Evolutionary conservation across 2,113 vertebrate genomes (phyloP), one percentile per base, ranked within the genome.

Genomic region (Todiramphus saurophagus): DNA sequence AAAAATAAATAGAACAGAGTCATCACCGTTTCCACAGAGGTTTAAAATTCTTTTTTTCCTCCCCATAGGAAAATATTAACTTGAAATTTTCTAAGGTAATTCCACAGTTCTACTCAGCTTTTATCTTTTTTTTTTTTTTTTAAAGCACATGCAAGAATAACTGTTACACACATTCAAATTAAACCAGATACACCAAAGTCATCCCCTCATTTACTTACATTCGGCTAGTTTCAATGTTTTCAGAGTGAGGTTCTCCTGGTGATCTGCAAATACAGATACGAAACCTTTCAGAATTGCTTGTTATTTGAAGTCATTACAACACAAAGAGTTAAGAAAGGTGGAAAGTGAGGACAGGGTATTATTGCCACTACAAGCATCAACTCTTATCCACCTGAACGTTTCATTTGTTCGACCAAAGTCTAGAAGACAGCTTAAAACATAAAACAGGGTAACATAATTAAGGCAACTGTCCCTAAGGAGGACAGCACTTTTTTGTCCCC

Each of bases 161-260:
- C 6, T 33, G 13, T n/a, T 74, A 35, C 2, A 27, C 33, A 48
- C 1, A 3, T 35, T 76, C 35, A 88, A 50, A 84, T 76, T 33
- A 75, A 18, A 87, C 81, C 28, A 83, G 55, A 84, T 33, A 77
- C 3, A 63, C 28, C 66, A 83, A 93, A 94, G 35, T 68, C 53
- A 85, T 94, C 58, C 50, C 44, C 60, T 91, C 27, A n/a, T 68
- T 43, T 95, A 99, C 99, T 99, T 98, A 99, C 99, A 99, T 99
- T 99, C 99, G 99, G 99, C 98, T 99, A 98, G 99, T 98, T 99
- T 99, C 98, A 96, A 98, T 97, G 98, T 97, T 97, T 98, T 99
- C 98, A 97, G 98, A 98, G 97, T 97, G 97, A 96, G 98, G 98
- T 97, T 98, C 97, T 98, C 98, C 98, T 98, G 98, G 98, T 98